These are phyloP conservation scores for Pseudoatta argentina DNA, from an alignment of 1,140 invertebrate genomes.

Conservation along the genomic window DNA sequence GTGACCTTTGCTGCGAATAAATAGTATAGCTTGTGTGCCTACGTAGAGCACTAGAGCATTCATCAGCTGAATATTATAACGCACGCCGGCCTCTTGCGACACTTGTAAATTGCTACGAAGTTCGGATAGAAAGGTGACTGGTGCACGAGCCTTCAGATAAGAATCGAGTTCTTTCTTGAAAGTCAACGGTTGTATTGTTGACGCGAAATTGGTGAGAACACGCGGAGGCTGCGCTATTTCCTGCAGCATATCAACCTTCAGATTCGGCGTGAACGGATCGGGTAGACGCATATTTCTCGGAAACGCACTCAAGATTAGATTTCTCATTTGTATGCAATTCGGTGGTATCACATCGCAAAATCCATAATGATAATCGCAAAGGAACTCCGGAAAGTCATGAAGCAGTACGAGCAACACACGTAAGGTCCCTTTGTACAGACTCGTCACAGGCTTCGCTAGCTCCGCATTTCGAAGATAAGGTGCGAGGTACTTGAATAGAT, in stretches of 20 bases:
- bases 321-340: constrained; percentile 99
- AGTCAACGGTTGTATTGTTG: constrained; percentile 93
- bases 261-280: constrained; percentile 98
- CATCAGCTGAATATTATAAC: constrained; percentile 98
- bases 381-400: constrained; percentile 99
- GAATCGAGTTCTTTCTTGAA: constrained; percentile 99
- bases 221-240: constrained; percentile 95
- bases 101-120: constrained; percentile 96
- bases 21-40: constrained; percentile 97
- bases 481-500: constrained; percentile 98
- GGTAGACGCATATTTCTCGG: constrained; percentile 99
- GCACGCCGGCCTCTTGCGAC: constrained; percentile 93
- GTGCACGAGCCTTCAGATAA: constrained; percentile 97
- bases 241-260: constrained; percentile 98
- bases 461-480: constrained; percentile 99
- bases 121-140: constrained; percentile 98
- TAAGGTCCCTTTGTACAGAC: constrained; percentile 98
- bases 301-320: constrained; percentile 98
- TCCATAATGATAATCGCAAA: constrained; percentile 99
- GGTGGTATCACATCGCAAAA: constrained; percentile 99
- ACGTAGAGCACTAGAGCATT: constrained; percentile 99
- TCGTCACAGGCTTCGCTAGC: constrained; percentile 96
- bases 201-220: constrained; percentile 95
- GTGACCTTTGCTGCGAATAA: constrained; percentile 94
- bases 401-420: constrained; percentile 97